Conservation (phyloP, 37 sponge, comb jelly and placozoan species). For the Corticium candelabrum region DNA sequence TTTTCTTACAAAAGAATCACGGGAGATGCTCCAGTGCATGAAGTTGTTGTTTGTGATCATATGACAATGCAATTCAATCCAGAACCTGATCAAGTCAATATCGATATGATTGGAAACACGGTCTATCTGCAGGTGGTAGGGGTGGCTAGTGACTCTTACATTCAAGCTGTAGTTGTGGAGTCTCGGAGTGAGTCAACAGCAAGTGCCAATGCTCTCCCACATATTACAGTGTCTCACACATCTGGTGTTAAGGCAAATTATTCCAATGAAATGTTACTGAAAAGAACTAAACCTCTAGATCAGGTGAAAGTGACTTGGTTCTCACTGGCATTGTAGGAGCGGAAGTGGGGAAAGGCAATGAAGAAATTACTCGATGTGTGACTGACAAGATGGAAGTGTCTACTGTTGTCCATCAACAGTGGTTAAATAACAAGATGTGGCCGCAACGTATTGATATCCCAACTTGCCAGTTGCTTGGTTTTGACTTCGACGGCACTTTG, state of each 20-base stretch:
- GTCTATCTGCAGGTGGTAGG: slow-evolving; percentile 40
- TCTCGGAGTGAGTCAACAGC: slow-evolving; percentile 13
- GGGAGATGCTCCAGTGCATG: slow-evolving; percentile 34
- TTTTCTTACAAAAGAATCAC: slow-evolving; percentile 42
- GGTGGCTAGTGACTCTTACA: slow-evolving; percentile 22
- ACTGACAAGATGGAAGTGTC: background rate
- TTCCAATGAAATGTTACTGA: slow-evolving; percentile 48
- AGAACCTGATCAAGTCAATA: slow-evolving; percentile 1
- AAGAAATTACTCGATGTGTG: background rate
- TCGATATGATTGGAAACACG: slow-evolving; percentile 25
- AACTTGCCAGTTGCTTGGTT: slow-evolving; percentile 55
- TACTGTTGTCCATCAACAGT: background rate
- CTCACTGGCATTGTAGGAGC: background rate
- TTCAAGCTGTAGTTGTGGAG: slow-evolving; percentile 52
- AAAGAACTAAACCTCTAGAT: background rate
- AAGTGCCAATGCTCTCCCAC: slow-evolving; percentile 40
- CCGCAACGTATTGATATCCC: background rate
- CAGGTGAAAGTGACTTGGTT: background rate
- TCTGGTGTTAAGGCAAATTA: slow-evolving; percentile 28
- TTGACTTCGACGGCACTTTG: slow-evolving; percentile 83
- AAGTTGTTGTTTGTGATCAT: slow-evolving; percentile 37
- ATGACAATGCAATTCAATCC: slow-evolving; percentile 62
- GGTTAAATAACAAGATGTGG: background rate
- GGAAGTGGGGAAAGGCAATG: background rate
- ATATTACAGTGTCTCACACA: slow-evolving; percentile 66